Evolutionary conservation across 2,797 vertebrate species (phyloP), one percentile per base, ranked within the genome.

Genomic region (Ptychobarbus kaznakovi): DNA sequence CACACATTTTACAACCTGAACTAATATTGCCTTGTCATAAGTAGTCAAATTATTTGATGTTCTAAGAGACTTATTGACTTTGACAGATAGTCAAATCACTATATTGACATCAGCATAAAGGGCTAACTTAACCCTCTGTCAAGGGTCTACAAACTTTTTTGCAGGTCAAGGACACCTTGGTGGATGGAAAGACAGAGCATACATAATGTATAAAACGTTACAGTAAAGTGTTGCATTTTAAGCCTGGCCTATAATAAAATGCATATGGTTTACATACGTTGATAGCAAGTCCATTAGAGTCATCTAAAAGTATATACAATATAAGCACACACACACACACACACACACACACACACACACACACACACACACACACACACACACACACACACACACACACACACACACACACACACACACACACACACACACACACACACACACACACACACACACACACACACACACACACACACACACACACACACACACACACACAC

Each of bases 221-320:
- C 2, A 63, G n/a, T 63, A 20, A 58, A 66, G 32, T 32, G 44
- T 56, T 56, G 22, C 63, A 4, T 49, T 74, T 83, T 49, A 80
- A 69, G 18, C 63, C 44, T 65, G 25, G 22, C 68, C 61, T n/a
- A 49, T 51, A 66, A 49, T 49, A 38, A 68, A 66, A 66, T 68
- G 63, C 1, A 2, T 44, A 76, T 61, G 42, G 75, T 79, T 79
- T 79, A 79, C 56, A 63, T 78, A 44, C 22, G 44, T 42, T 18
- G 38, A 78, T 28, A 63, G 56, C n/a, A 63, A 63, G n/a, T 79
- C 56, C n/a, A 61, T 63, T 78, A 56, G 56, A 28, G 56, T 44
- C 4, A 63, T 63, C 42, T 40, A 38, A n/a, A 13, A 6, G 38
- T 70, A 42, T 56, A 53, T 6, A 77, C 12, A 66, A 15, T 66